These are phyloP conservation scores for Ramphastos sulfuratus DNA, from an alignment of 2,113 vertebrate genomes.

Conservation along the genomic window DNA sequence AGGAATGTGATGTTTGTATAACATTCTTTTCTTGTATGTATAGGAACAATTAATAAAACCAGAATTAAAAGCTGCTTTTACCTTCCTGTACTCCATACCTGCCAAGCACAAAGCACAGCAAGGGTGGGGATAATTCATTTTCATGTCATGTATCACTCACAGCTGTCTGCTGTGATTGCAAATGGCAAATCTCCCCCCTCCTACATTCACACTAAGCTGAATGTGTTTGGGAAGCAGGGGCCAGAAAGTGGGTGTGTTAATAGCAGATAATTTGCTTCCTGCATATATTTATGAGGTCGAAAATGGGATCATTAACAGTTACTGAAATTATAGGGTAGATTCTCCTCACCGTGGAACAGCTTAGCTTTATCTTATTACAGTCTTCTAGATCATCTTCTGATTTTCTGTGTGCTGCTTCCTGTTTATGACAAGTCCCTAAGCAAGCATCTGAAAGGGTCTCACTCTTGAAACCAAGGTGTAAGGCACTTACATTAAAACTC, in stretches of 20 bases:
- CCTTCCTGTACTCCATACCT: background rate
- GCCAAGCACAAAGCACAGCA: background rate
- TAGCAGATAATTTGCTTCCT: conserved; percentile 49
- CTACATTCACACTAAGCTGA: conserved; percentile 36
- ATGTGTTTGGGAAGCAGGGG: conserved; percentile 32
- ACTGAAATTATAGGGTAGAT: background rate
- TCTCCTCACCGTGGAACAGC: background rate
- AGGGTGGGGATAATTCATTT: conserved; percentile 41
- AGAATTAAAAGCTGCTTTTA: background rate
- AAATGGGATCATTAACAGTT: conserved; percentile 13
- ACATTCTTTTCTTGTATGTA: background rate
- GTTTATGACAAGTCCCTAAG: background rate
- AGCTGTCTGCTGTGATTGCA: conserved; percentile 53
- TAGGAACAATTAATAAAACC: conserved; percentile 10
- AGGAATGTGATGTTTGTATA: background rate
- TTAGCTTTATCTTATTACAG: background rate
- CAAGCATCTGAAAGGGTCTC: background rate
- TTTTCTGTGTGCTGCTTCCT: background rate
- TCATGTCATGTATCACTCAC: conserved; percentile 43
- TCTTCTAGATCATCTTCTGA: background rate
- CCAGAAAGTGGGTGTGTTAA: conserved; percentile 48
- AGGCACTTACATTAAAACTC: background rate
- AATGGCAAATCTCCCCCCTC: conserved; percentile 44
- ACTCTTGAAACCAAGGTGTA: background rate
- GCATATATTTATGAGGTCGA: conserved; percentile 28